Base-by-base conservation (phyloP, 1,140 invertebrate species). In the Drosophila melanogaster region DNA sequence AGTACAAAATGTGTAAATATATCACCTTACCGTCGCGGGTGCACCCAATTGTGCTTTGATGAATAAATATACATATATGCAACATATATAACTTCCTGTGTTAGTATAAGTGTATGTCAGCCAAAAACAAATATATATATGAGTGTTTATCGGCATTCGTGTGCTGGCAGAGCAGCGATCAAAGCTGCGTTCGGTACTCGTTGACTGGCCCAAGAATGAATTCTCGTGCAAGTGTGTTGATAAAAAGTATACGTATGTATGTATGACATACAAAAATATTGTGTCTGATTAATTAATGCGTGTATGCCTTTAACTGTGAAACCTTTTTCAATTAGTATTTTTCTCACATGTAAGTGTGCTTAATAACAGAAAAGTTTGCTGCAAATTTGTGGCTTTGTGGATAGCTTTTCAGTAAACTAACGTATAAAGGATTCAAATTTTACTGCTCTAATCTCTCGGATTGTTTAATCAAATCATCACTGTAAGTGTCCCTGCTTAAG, bases 41-140 rank as follows among this genome's bases (percentile, higher is more conserved):
- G 19, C 43, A 51, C 69, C 26, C 24, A 55, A 38, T 71, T 72
- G 54, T 47, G 69, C 67, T 72, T 72, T 61, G 56, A 73, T 26
- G 55, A 73, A 73, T 60, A 61, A 56, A 72, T 51, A 44, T 37
- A 66, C n/a, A 35, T 51, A 57, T 26, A 66, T n/a, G n/a, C n/a
- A n/a, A n/a, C n/a, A n/a, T 30, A 8, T 7, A 30, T 30, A 41
- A 67, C 8, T 49, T 41, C n/a, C 49, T 24, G 26, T 55, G 4
- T 57, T 22, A 35, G 24, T 38, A 43, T 51, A 35, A 17, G 49
- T 53, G 15, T 54, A 65, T 62, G 44, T 60, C 75, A 14, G 37
- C 11, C 11, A 69, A 75, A 60, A 38, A 61, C 41, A 72, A 50
- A 22, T 30, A 46, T 67, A 46, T 67, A 61, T 59, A 57, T 58